Evolutionary conservation across 2,888 invertebrate genomes (phyloP).

Genomic region (Drosophila emarginata): DNA sequence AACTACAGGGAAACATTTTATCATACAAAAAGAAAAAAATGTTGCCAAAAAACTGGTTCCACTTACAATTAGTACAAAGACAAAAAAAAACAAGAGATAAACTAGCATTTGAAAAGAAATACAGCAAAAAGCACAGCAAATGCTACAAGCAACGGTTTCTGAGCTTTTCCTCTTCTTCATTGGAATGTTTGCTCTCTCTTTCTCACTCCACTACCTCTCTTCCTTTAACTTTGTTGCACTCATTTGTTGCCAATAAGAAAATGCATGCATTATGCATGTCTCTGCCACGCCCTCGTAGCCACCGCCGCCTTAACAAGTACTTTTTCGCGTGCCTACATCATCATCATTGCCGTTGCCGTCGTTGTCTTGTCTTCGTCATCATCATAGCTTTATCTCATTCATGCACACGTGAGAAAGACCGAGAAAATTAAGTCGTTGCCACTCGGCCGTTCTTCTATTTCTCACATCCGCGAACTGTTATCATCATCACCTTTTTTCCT

Average conservation of each 20-base stretch:
- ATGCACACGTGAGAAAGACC: constrained; percentile 68
- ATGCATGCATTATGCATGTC: constrained; percentile 69
- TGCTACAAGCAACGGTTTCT: constrained; percentile 20
- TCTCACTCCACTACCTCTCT: constrained; percentile 11
- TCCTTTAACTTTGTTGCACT: constrained; percentile 6
- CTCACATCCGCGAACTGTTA: constrained; percentile 29
- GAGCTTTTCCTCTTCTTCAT: constrained; percentile 18
- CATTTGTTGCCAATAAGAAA: constrained; percentile 64
- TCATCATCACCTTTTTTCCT: constrained; percentile 32
- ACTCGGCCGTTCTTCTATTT: constrained; percentile 16
- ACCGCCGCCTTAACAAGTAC: constrained; percentile 40
- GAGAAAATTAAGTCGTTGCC: constrained; percentile 64
- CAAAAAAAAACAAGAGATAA: background rate
- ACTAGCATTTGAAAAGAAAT: constrained; percentile 8
- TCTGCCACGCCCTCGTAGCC: constrained; percentile 67
- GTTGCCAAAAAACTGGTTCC: constrained; percentile 21
- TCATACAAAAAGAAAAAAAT: constrained; percentile 16
- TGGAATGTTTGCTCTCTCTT: constrained; percentile 30
- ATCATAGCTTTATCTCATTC: constrained; percentile 76
- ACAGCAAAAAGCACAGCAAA: constrained; percentile 1
- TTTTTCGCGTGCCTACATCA: constrained; percentile 69
- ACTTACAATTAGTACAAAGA: constrained; percentile 5
- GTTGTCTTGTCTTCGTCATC: constrained; percentile 51
- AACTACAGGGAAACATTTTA: constrained; percentile 10
- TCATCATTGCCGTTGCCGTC: constrained; percentile 19